A percentile compares a stretch with the other conserved stretches of the same genome.
phyloP scores from a whole-genome alignment of 2,113 vertebrate species.

The Chionodraco myersi region DNA sequence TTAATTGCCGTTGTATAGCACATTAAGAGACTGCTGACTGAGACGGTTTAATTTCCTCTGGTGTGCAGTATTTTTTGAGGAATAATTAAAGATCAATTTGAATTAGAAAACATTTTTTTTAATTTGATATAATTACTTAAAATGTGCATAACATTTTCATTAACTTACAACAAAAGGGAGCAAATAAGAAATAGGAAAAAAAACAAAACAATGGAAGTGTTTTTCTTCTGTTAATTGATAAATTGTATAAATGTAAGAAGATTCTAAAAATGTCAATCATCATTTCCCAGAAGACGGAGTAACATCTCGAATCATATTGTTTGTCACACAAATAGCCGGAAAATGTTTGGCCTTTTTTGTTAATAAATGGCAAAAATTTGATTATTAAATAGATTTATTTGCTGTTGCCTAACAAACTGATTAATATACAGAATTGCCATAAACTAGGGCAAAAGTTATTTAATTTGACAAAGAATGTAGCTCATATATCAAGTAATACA shows the following conservation, averaged over 20 bases:
- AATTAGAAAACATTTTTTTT: constrained; percentile 6
- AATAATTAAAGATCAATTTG: constrained; percentile 21
- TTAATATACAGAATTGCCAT: background rate
- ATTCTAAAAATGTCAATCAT: too few species aligned
- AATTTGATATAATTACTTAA: background rate
- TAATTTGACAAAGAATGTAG: background rate
- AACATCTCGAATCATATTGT: background rate
- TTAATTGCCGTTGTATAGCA: constrained; percentile 45
- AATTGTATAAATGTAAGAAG: background rate
- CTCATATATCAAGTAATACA: constrained; percentile 3
- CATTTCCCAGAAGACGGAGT: background rate
- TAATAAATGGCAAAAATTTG: background rate
- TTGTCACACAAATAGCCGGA: background rate
- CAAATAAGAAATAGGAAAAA: background rate
- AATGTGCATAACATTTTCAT: background rate
- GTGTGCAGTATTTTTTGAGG: background rate
- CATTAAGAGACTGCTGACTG: constrained; percentile 56
- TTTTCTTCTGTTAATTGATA: background rate
- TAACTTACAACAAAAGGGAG: background rate
- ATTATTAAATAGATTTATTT: background rate
- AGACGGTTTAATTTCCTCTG: background rate
- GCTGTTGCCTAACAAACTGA: background rate
- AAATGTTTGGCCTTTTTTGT: background rate
- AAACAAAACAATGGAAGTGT: background rate
- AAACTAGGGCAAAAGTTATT: background rate